These are phyloP conservation scores for Mungos mungo DNA, from an alignment of 2,113 vertebrate genomes.

Conservation along the genomic window DNA sequence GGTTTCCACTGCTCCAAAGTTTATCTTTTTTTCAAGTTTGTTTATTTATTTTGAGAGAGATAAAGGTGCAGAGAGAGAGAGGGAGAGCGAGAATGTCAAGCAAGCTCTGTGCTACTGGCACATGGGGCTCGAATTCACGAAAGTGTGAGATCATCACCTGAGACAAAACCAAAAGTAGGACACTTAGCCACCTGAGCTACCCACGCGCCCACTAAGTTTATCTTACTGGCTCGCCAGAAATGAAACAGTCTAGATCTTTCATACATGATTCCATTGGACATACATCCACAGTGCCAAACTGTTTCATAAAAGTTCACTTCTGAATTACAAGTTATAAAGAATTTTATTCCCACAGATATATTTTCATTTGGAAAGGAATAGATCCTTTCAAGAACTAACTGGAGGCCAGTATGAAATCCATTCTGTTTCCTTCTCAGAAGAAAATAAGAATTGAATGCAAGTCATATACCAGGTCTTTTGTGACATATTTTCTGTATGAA, in stretches of 20 bases:
- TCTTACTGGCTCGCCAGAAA: neutral
- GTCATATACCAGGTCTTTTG: constrained; percentile 33
- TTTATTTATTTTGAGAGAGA: too few species aligned
- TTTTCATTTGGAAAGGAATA: constrained; percentile 75
- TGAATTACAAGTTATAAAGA: constrained; percentile 63
- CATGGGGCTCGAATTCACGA: too few species aligned
- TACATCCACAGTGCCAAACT: constrained; percentile 1
- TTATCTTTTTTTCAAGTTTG: neutral
- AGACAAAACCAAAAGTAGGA: too few species aligned
- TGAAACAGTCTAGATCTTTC: neutral
- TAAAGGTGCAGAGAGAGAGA: too few species aligned
- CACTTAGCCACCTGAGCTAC: too few species aligned
- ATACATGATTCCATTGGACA: neutral
- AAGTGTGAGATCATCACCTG: too few species aligned
- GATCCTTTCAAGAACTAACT: constrained; percentile 64
- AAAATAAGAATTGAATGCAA: constrained; percentile 69
- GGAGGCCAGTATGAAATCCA: constrained; percentile 36
- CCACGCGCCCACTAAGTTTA: neutral
- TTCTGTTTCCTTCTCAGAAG: constrained; percentile 57
- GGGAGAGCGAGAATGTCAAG: too few species aligned
- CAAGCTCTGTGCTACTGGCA: too few species aligned
- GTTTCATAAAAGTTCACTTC: constrained; percentile 70
- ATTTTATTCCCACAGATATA: constrained; percentile 61
- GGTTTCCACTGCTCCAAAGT: neutral
- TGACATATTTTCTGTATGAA: constrained; percentile 56